Evolutionary conservation across 2,113 vertebrate genomes (phyloP).

Genomic region (Scophthalmus maximus): DNA sequence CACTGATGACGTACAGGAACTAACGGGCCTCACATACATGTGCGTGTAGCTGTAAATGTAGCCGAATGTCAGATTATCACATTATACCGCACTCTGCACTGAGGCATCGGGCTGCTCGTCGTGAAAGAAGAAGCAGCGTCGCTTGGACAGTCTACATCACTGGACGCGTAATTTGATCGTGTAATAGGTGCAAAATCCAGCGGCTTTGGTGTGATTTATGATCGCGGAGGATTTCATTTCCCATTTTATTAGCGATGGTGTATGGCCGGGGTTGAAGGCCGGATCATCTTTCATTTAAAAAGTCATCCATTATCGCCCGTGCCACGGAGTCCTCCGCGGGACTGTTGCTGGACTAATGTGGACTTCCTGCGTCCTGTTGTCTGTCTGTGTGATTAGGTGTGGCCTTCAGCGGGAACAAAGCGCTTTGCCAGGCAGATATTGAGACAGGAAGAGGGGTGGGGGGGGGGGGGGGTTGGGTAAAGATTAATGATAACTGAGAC

Average conservation of each 20-base stretch:
- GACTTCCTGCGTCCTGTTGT: conserved; percentile 44
- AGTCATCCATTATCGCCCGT: conserved; percentile 29
- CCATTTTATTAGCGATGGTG: conserved; percentile 60
- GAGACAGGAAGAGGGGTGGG: not conserved
- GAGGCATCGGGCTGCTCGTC: conserved; percentile 3
- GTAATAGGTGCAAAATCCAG: conserved; percentile 56
- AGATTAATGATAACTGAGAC: not conserved
- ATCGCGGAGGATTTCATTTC: conserved; percentile 58
- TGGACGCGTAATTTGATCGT: conserved; percentile 55
- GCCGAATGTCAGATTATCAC: conserved; percentile 48
- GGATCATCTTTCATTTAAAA: conserved; percentile 51
- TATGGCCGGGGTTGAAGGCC: conserved; percentile 22
- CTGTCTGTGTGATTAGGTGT: conserved; percentile 25
- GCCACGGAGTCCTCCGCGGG: conserved; percentile 39
- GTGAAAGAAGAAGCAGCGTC: conserved; percentile 28
- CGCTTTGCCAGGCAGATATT: not conserved
- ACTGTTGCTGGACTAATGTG: conserved; percentile 10
- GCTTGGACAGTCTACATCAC: conserved; percentile 30
- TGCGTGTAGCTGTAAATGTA: conserved; percentile 35
- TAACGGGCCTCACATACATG: conserved; percentile 19
- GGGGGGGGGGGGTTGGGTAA: not conserved
- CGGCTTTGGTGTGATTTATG: conserved; percentile 59
- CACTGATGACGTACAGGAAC: conserved; percentile 2
- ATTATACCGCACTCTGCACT: conserved; percentile 58
- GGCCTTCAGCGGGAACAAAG: conserved; percentile 11